Conservation (phyloP, 2,888 invertebrate genomes). For the Thelaira solivaga region DNA sequence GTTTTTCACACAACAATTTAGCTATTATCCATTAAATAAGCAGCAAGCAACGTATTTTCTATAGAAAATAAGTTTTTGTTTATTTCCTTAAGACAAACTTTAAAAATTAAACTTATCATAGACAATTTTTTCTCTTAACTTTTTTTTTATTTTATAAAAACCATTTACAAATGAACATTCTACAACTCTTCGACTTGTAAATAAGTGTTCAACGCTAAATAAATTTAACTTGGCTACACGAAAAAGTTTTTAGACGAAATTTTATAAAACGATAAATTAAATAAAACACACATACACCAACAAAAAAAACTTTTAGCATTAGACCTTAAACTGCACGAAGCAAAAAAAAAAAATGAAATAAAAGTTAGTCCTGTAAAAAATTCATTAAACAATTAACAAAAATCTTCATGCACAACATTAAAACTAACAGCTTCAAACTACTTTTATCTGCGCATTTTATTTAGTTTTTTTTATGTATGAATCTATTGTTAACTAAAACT, state of each 20-base stretch:
- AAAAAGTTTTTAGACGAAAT: slow-evolving; percentile 14
- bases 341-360: neutral
- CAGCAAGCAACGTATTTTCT: neutral
- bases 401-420: slow-evolving; percentile 15
- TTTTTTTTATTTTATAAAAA: no score
- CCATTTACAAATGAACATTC: slow-evolving; percentile 24
- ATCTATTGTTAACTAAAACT: neutral
- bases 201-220: slow-evolving; percentile 22
- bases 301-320: slow-evolving; percentile 18
- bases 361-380: slow-evolving; percentile 3
- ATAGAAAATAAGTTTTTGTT: neutral
- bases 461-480: no score
- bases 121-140: no score
- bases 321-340: neutral
- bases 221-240: slow-evolving; percentile 18
- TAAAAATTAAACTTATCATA: slow-evolving; percentile 4
- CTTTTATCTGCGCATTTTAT: neutral
- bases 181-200: slow-evolving; percentile 10
- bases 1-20: neutral
- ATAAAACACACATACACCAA: neutral
- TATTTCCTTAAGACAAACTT: neutral
- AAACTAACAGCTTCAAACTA: neutral
- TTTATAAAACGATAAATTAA: neutral
- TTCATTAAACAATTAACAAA: slow-evolving; percentile 48
- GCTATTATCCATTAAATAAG: neutral